These are phyloP conservation scores for Nezara viridula DNA, from an alignment of 2,888 invertebrate genomes.

Conservation along the genomic window DNA sequence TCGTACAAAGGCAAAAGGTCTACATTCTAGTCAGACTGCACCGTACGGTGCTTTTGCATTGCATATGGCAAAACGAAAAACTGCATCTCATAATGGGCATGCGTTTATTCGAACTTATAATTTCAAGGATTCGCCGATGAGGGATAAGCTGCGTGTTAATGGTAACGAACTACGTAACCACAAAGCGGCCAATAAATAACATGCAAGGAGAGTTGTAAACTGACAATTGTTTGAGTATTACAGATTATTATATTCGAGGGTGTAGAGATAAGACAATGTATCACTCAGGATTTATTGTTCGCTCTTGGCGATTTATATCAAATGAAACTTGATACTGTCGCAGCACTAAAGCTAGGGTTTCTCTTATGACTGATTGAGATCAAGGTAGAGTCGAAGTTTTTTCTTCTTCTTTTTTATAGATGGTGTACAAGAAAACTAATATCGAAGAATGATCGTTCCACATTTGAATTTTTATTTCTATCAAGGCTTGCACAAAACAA, in stretches of 20 bases:
- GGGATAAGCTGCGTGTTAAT: not conserved
- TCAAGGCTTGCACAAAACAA: too few relatives aligned
- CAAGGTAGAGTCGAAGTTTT: not conserved
- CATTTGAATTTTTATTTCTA: too few relatives aligned
- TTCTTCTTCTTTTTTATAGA: too few relatives aligned
- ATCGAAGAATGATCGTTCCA: too few relatives aligned
- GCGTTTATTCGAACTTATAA: not conserved
- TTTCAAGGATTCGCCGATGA: not conserved
- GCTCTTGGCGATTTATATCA: not conserved
- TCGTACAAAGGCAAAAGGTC: not conserved
- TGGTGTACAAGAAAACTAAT: not conserved
- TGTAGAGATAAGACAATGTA: not conserved
- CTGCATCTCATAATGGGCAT: not conserved
- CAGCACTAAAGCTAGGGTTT: not conserved
- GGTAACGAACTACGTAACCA: not conserved
- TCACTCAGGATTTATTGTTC: not conserved
- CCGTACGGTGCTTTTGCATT: not conserved
- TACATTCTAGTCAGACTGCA: not conserved
- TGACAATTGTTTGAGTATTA: not conserved
- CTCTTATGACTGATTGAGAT: not conserved
- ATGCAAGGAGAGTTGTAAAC: not conserved
- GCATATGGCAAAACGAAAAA: not conserved
- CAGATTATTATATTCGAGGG: conserved; percentile 1
- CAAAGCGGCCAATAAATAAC: not conserved
- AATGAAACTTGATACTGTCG: conserved; percentile 7